Evolutionary conservation across 2,888 invertebrate species (phyloP).

Genomic region (Brenthis ino): DNA sequence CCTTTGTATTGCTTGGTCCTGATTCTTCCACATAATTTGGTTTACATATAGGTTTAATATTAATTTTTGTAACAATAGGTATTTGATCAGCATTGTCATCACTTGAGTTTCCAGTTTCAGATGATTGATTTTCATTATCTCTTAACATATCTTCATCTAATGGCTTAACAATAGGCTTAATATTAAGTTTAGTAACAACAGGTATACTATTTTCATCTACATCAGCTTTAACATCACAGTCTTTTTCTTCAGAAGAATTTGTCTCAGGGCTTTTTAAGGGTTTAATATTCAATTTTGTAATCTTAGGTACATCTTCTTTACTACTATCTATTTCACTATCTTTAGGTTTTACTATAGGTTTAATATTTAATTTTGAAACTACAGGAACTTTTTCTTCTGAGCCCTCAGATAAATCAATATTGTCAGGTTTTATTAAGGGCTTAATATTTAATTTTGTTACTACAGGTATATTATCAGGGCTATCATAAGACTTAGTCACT

Average conservation of each 20-base stretch:
- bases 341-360: constrained; percentile 77
- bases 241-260: constrained; percentile 69
- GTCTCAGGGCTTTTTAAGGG: constrained; percentile 76
- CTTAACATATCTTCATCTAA: constrained; percentile 62
- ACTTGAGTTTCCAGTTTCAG: constrained; percentile 75
- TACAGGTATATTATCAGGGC: constrained; percentile 65
- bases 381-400: constrained; percentile 73
- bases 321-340: constrained; percentile 73
- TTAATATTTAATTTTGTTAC: constrained; percentile 76
- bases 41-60: constrained; percentile 81
- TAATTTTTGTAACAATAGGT: constrained; percentile 79
- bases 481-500: constrained; percentile 58
- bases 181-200: constrained; percentile 78
- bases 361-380: constrained; percentile 81
- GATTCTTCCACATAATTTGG: constrained; percentile 59
- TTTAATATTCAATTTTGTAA: constrained; percentile 80
- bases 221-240: constrained; percentile 72
- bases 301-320: constrained; percentile 76
- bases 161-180: constrained; percentile 82
- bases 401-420: constrained; percentile 57
- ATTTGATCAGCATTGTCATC: constrained; percentile 74
- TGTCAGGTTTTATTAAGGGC: constrained; percentile 74
- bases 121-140: constrained; percentile 73
- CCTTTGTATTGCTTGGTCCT: constrained; percentile 51
- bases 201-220: constrained; percentile 72